Percentiles rank a stretch among this genome's conserved stretches.
Conservation (phyloP, 2,113 vertebrate species). For the Euleptes europaea region DNA sequence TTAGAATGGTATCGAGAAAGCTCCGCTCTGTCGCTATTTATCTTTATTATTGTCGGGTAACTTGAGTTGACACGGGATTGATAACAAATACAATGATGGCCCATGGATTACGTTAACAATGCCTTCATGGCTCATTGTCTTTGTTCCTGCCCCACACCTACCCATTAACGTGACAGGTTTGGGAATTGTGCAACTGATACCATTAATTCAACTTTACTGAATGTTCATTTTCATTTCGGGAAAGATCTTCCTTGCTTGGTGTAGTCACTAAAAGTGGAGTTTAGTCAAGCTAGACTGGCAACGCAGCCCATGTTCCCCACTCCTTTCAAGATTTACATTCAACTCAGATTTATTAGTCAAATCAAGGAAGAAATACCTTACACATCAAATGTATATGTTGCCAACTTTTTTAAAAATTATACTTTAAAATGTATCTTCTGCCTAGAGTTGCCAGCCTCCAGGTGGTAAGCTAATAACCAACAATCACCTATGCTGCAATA, state of each 20-base stretch:
- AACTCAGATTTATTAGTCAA: background rate
- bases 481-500: too few species aligned
- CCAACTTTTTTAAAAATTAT: too few species aligned
- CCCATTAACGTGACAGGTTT: slow-evolving; percentile 32
- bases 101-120: slow-evolving; percentile 54
- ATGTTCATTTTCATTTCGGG: slow-evolving; percentile 5
- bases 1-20: slow-evolving; percentile 53
- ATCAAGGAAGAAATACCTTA: background rate
- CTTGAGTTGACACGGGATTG: slow-evolving; percentile 33
- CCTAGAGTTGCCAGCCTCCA: too few species aligned
- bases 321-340: background rate
- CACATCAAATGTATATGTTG: background rate
- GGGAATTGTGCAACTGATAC: background rate
- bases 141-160: background rate
- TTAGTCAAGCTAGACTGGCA: background rate
- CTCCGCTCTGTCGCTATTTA: slow-evolving; percentile 54
- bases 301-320: background rate
- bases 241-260: background rate
- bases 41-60: slow-evolving; percentile 69
- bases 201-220: slow-evolving; percentile 2
- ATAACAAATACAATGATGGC: slow-evolving; percentile 53
- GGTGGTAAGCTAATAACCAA: too few species aligned
- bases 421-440: too few species aligned
- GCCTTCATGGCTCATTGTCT: slow-evolving; percentile 42
- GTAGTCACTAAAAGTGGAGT: background rate